phyloP scores from a whole-genome alignment of 2,888 invertebrate genomes.

The Diaprepes abbreviatus region DNA sequence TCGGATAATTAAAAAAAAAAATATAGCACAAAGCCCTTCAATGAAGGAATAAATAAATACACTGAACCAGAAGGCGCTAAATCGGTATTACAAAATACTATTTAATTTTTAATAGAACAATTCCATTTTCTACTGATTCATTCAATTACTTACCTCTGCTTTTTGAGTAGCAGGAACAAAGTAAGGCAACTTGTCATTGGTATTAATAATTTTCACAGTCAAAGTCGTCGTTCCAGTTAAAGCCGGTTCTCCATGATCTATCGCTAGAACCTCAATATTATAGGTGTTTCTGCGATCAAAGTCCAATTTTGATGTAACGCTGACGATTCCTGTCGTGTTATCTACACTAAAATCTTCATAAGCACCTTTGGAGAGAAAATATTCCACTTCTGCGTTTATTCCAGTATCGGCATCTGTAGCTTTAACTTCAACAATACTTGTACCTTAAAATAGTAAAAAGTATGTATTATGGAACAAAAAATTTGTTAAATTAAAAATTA shows the following conservation, averaged over 20 bases:
- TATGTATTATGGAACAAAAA: too few relatives aligned
- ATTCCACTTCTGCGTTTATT: constrained; percentile 84
- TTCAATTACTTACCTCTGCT: constrained; percentile 74
- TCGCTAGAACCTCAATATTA: constrained; percentile 84
- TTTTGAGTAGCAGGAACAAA: constrained; percentile 85
- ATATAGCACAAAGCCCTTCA: too few relatives aligned
- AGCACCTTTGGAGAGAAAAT: constrained; percentile 87
- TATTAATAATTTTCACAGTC: constrained; percentile 84
- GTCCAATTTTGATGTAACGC: constrained; percentile 84
- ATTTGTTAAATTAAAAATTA: too few relatives aligned
- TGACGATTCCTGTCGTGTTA: constrained; percentile 81
- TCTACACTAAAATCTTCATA: constrained; percentile 89
- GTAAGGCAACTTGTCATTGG: constrained; percentile 89
- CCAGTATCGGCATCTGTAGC: constrained; percentile 92
- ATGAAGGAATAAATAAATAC: too few relatives aligned
- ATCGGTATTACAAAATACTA: too few relatives aligned
- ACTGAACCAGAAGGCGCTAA: too few relatives aligned
- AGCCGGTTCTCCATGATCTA: constrained; percentile 85
- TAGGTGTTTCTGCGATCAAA: constrained; percentile 86
- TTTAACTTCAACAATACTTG: constrained; percentile 78
- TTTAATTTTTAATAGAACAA: too few relatives aligned
- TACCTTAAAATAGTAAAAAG: constrained; percentile 69
- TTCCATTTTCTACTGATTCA: too few relatives aligned
- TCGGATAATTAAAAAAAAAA: too few relatives aligned
- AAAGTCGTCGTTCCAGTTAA: constrained; percentile 86